These are phyloP conservation scores for Cephus runcator DNA, from an alignment of 2,888 invertebrate species.

Conservation along the genomic window DNA sequence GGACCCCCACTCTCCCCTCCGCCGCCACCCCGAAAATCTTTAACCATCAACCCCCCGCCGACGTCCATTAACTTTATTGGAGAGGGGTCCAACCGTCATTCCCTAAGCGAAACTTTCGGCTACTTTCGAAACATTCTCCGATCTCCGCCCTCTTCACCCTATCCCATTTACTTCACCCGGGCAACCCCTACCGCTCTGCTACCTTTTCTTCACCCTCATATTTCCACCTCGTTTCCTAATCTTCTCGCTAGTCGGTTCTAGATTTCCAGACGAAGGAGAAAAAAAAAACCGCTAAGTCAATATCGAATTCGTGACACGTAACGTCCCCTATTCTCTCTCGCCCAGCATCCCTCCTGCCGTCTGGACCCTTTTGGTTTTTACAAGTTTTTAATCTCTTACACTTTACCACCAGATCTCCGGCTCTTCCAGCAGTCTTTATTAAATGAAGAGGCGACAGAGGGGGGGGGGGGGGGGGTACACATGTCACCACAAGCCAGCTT, in stretches of 20 bases:
- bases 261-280: conserved; percentile 2
- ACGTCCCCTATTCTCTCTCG: conserved; percentile 5
- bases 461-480: neutral
- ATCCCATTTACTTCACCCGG: neutral
- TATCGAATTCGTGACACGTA: conserved; percentile 18
- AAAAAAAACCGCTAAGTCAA: conserved; percentile 8
- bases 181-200: conserved; percentile 3
- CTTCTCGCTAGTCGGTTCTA: neutral
- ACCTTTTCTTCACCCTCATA: conserved; percentile 18
- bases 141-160: neutral
- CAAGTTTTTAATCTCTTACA: neutral
- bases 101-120: conserved; percentile 8
- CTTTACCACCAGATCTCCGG: neutral
- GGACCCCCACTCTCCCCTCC: rapidly evolving
- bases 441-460: neutral
- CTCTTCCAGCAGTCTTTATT: neutral
- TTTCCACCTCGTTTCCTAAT: conserved; percentile 1
- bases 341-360: neutral
- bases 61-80: conserved; percentile 38
- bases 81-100: conserved; percentile 30
- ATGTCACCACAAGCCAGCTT: neutral
- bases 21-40: neutral
- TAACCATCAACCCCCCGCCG: conserved; percentile 6
- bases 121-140: neutral
- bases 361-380: neutral